Evolutionary conservation across 2,888 invertebrate species (phyloP).

Genomic region (Lathronympha strigana): DNA sequence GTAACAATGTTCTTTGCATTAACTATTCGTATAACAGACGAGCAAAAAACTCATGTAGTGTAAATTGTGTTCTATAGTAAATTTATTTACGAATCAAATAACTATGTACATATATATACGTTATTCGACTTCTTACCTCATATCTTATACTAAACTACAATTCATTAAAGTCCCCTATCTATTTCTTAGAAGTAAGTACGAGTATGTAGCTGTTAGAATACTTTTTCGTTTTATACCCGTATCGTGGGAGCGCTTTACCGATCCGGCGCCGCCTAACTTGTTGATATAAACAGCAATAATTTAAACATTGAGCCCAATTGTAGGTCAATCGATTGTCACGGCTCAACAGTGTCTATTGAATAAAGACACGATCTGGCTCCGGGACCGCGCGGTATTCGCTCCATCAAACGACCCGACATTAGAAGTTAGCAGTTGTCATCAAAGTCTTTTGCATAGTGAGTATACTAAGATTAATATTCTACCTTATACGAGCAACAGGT

Average conservation of each 20-base stretch:
- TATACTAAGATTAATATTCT: conserved; percentile 46
- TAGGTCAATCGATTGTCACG: conserved; percentile 81
- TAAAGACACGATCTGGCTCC: conserved; percentile 80
- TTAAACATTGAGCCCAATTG: conserved; percentile 69
- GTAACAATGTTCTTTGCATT: too few species aligned
- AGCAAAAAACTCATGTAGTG: too few species aligned
- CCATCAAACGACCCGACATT: conserved; percentile 68
- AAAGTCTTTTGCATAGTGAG: conserved; percentile 77
- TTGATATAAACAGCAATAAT: conserved; percentile 53
- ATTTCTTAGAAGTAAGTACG: background rate
- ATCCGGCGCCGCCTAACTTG: conserved; percentile 36
- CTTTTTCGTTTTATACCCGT: conserved; percentile 14
- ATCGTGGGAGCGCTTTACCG: conserved; percentile 31
- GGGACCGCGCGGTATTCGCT: conserved; percentile 76
- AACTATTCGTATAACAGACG: too few species aligned
- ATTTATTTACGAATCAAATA: too few species aligned
- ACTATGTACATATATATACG: background rate
- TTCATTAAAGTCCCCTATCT: background rate
- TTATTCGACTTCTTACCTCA: conserved; percentile 18
- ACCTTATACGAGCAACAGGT: conserved; percentile 18
- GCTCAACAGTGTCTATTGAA: conserved; percentile 80
- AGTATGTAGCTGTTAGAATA: background rate
- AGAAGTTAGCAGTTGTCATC: conserved; percentile 76
- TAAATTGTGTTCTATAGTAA: too few species aligned
- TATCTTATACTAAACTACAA: background rate